These are phyloP conservation scores for Scaeva pyrastri DNA, from an alignment of 2,888 invertebrate species.

Conservation along the genomic window DNA sequence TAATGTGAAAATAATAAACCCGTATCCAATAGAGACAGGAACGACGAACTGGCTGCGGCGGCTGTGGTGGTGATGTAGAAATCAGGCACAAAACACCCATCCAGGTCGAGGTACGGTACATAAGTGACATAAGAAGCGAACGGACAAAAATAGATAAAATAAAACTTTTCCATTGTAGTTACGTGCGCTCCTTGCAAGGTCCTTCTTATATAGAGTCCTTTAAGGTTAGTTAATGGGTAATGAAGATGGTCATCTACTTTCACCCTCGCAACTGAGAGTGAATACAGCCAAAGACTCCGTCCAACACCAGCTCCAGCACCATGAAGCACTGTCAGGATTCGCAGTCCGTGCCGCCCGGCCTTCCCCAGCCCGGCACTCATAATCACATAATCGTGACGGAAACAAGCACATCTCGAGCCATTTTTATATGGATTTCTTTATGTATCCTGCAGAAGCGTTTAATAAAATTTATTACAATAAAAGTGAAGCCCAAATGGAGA, in stretches of 20 bases:
- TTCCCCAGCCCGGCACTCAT: conserved; percentile 57
- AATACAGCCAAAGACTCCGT: background rate
- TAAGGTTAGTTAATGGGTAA: conserved; percentile 65
- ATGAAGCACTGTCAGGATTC: background rate
- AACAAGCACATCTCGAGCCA: conserved; percentile 63
- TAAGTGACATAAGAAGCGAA: background rate
- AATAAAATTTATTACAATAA: conserved; percentile 75
- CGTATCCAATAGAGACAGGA: conserved; percentile 17
- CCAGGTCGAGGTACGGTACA: conserved; percentile 39
- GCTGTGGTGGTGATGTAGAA: background rate
- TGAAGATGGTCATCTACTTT: conserved; percentile 60
- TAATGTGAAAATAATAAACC: conserved; percentile 73
- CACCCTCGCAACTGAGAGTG: background rate
- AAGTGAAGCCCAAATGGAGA: conserved; percentile 66
- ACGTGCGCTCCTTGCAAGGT: conserved; percentile 54
- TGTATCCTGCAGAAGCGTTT: conserved; percentile 75
- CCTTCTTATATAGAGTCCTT: conserved; percentile 24
- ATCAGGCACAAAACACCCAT: conserved; percentile 25
- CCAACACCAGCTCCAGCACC: background rate
- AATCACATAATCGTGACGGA: conserved; percentile 75
- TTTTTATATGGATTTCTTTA: conserved; percentile 71
- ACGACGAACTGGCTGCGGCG: background rate
- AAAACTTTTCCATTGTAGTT: conserved; percentile 61
- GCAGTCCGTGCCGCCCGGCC: background rate
- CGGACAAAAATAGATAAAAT: conserved; percentile 32